Evolutionary conservation across 2,797 vertebrate species (phyloP).

Genomic region (Strix occidentalis): DNA sequence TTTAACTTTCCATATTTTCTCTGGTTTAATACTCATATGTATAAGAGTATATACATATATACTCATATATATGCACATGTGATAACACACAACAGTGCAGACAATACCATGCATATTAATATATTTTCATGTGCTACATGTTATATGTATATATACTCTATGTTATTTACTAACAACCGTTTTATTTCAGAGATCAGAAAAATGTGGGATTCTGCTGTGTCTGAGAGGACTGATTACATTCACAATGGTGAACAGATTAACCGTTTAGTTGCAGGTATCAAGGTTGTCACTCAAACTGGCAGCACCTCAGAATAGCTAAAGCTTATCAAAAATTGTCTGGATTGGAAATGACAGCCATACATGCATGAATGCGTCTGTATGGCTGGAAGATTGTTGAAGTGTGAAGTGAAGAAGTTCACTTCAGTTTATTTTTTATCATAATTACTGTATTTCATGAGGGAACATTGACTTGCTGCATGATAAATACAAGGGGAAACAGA

Average conservation of each 20-base stretch:
- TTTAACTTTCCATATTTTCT: not conserved
- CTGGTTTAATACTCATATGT: not conserved
- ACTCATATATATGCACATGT: not conserved
- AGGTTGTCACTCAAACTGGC: conserved; percentile 69
- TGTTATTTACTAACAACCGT: not conserved
- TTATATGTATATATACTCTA: not conserved
- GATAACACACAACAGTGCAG: not conserved
- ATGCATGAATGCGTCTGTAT: conserved; percentile 68
- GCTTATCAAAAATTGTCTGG: conserved; percentile 66
- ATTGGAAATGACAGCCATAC: conserved; percentile 69
- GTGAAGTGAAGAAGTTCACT: conserved; percentile 67
- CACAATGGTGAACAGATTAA: conserved; percentile 67
- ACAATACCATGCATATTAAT: not conserved
- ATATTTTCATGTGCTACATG: not conserved
- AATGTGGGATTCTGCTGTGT: conserved; percentile 20
- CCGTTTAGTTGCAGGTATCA: conserved; percentile 67
- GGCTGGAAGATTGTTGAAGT: conserved; percentile 59
- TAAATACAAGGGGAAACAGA: conserved; percentile 38
- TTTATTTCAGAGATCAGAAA: conserved; percentile 43
- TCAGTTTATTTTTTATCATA: conserved; percentile 61
- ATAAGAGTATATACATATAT: not conserved
- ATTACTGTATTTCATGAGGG: conserved; percentile 64
- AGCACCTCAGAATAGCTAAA: conserved; percentile 65
- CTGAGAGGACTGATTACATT: conserved; percentile 22
- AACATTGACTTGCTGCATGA: conserved; percentile 30